phyloP scores from a whole-genome alignment of 2,113 vertebrate genomes.

The Rutilus rutilus region DNA sequence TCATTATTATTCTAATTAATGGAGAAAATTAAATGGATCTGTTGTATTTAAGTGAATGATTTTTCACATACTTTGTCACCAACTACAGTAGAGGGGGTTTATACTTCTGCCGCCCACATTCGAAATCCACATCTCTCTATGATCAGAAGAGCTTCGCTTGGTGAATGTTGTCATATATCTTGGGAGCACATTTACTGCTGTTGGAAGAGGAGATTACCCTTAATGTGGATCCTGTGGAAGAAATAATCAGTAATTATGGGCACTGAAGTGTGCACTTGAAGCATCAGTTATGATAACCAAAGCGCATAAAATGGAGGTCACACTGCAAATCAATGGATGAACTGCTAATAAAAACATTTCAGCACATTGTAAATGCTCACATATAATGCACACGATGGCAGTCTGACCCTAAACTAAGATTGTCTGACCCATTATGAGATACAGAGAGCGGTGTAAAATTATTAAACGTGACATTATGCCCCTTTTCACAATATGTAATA shows the following conservation, averaged over 20 bases:
- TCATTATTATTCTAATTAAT: slow-evolving; percentile 64
- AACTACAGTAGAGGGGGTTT: slow-evolving; percentile 47
- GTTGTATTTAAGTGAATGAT: slow-evolving; percentile 57
- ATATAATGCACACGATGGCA: background rate
- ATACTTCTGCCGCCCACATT: background rate
- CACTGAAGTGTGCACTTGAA: slow-evolving; percentile 24
- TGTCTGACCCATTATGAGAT: too few relatives aligned
- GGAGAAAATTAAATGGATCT: slow-evolving; percentile 64
- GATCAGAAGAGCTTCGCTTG: slow-evolving; percentile 12
- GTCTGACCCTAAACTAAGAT: background rate
- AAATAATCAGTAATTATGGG: slow-evolving; percentile 40
- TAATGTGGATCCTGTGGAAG: slow-evolving; percentile 20
- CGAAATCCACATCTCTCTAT: slow-evolving; percentile 31
- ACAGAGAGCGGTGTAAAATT: background rate
- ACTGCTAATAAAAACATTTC: background rate
- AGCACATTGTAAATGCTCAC: background rate
- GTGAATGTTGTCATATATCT: slow-evolving; percentile 36
- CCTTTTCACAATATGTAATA: too few relatives aligned
- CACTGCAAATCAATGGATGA: background rate
- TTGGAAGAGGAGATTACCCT: slow-evolving; percentile 24
- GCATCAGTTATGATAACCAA: slow-evolving; percentile 7
- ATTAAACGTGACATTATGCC: background rate
- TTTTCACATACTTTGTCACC: slow-evolving; percentile 18
- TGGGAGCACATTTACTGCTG: slow-evolving; percentile 10
- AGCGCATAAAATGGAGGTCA: background rate